Conservation (phyloP, 1,140 invertebrate genomes). For the Drosophila navojoa region DNA sequence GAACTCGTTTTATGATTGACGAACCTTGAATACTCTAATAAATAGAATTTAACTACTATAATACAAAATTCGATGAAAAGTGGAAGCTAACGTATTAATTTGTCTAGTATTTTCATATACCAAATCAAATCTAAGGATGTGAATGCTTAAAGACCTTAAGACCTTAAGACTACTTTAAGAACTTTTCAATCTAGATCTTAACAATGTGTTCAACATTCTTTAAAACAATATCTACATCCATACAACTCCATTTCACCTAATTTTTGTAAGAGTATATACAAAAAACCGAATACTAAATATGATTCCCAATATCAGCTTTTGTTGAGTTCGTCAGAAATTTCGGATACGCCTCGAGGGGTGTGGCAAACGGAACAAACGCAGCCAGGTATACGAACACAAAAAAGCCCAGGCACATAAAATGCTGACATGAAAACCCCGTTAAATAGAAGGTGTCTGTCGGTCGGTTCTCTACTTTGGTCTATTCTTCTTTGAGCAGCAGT, state of each 20-base stretch:
- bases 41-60: no score
- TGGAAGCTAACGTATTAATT: no score
- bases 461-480: slow-evolving; percentile 19
- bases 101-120: no score
- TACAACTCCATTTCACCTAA: background rate
- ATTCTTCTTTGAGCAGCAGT: slow-evolving; percentile 10
- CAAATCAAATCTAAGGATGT: no score
- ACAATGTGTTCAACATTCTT: no score
- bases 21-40: background rate
- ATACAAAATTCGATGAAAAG: no score
- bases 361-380: slow-evolving; percentile 24
- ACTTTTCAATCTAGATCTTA: no score
- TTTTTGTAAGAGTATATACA: background rate
- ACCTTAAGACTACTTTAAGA: no score
- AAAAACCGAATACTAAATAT: slow-evolving; percentile 14
- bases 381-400: background rate
- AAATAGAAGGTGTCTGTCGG: slow-evolving; percentile 25
- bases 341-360: slow-evolving; percentile 22
- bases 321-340: slow-evolving; percentile 24
- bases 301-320: slow-evolving; percentile 25
- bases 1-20: background rate
- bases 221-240: background rate
- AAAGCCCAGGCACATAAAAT: slow-evolving; percentile 41
- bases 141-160: no score
- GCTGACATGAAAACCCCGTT: slow-evolving; percentile 77